phyloP scores from a whole-genome alignment of 2,797 vertebrate genomes.

The Gorsachius magnificus region DNA sequence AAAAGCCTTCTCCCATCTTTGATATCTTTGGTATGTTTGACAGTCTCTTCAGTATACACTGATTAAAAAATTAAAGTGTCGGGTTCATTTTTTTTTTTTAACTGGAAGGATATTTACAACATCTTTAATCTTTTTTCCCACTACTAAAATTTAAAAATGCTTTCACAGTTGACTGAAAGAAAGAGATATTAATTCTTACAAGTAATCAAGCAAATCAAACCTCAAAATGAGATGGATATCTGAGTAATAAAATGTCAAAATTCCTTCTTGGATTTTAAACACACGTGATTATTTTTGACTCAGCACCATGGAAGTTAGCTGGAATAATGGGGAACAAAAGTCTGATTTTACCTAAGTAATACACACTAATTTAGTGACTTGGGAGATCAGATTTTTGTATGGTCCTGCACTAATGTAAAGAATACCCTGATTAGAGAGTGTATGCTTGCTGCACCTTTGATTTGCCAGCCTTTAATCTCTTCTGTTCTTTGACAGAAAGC shows the following conservation, averaged over 20 bases:
- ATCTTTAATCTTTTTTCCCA: background rate
- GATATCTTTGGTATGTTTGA: background rate
- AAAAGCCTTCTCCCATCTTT: background rate
- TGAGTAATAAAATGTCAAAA: background rate
- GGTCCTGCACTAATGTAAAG: background rate
- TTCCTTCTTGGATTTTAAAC: background rate
- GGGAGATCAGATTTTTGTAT: background rate
- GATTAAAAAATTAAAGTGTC: background rate
- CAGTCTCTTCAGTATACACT: background rate
- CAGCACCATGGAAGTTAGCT: background rate
- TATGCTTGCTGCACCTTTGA: background rate
- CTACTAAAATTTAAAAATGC: background rate
- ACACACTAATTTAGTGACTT: background rate
- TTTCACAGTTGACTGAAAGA: background rate
- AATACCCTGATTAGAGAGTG: background rate
- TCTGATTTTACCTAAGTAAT: background rate
- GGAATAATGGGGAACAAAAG: background rate
- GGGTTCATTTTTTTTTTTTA: accelerated
- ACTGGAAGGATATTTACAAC: background rate
- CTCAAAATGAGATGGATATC: background rate
- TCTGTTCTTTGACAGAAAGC: background rate
- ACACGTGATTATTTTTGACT: background rate
- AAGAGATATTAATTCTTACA: background rate
- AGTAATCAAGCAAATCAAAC: background rate
- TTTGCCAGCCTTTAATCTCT: background rate